A percentile compares a stretch with the other conserved stretches of the same genome.
Conservation (phyloP, 2,888 invertebrate species). For the Cryptus viduatorius region DNA sequence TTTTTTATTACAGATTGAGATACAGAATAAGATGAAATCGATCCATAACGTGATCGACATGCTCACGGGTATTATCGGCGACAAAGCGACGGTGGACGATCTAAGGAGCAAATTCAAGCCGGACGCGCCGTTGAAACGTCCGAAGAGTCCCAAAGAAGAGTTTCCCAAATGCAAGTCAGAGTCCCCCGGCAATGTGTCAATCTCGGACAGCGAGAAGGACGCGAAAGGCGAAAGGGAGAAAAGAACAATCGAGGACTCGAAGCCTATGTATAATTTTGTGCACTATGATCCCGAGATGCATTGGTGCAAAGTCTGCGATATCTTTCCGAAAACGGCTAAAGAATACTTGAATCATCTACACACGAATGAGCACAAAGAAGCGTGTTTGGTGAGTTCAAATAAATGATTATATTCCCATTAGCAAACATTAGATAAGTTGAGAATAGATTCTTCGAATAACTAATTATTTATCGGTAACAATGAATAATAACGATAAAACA, state of each 20-base stretch:
- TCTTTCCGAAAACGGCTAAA: slow-evolving; percentile 94
- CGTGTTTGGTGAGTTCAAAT: slow-evolving; percentile 81
- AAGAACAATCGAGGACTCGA: slow-evolving; percentile 79
- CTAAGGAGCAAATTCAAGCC: slow-evolving; percentile 81
- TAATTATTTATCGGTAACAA: not conserved
- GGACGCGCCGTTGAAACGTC: slow-evolving; percentile 77
- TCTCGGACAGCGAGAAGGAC: slow-evolving; percentile 81
- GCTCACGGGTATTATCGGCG: slow-evolving; percentile 94
- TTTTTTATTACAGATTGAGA: slow-evolving; percentile 88
- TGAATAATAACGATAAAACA: not conserved
- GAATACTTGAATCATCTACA: slow-evolving; percentile 94
- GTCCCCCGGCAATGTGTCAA: slow-evolving; percentile 76
- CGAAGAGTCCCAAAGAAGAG: slow-evolving; percentile 82
- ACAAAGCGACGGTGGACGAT: slow-evolving; percentile 86
- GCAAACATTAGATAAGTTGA: not conserved
- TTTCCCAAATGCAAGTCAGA: slow-evolving; percentile 80
- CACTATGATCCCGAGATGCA: slow-evolving; percentile 96
- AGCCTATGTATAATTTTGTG: slow-evolving; percentile 90
- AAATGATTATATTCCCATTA: too few relatives aligned
- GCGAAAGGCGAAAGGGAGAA: slow-evolving; percentile 76
- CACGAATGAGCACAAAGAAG: slow-evolving; percentile 90
- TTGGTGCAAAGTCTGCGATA: slow-evolving; percentile 95
- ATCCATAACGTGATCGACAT: slow-evolving; percentile 95
- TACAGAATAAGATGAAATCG: slow-evolving; percentile 92
- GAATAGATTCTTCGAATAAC: not conserved